Evolutionary conservation across 2,797 vertebrate species (phyloP), one percentile per base, ranked within the genome.

Genomic region (Karalla daura): DNA sequence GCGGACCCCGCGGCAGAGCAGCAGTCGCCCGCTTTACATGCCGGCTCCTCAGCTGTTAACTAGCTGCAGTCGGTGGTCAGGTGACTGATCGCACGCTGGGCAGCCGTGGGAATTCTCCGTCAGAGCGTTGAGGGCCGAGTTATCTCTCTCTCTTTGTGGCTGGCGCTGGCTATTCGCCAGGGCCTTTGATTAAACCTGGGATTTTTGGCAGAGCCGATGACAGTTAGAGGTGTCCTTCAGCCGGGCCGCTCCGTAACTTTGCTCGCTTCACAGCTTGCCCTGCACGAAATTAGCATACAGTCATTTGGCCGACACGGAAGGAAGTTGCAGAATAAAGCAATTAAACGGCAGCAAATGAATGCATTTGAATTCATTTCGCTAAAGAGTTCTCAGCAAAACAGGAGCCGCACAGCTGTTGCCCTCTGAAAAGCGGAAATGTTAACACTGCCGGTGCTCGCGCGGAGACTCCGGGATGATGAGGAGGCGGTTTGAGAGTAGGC

Each of bases 321-420:
- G 71, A 76, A 64, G 67, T 69, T 45, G 67, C 23, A 7, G 46
- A 36, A 70, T 63, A 67, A 75, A 78, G 71, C 84, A 83, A 84
- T 84, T 83, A 86, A 87, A 88, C 6, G 21, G 52, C 59, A 66
- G 75, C 68, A 40, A 75, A 62, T 55, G 74, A 86, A 90, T 85
- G 76, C 32, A 86, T 91, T 87, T 81, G 65, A 91, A 89, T 86
- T 70, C 12, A 60, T 80, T 88, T 75, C 12, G 36, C 25, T 32
- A 3, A 7, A 13, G 39, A 72, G 65, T 74, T 79, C 70, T 58
- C 21, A n/a, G 30, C 18, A 30, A 60, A 71, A 59, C 53, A 30
- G 32, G 21, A 35, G 68, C 20, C 7, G 35, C 70, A 21, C 80
- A 76, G 69, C 66, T 84, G 83, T 68, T 60, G 59, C 69, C 54